Base-by-base conservation (phyloP, 2,888 invertebrate species). In the Drosophila borealis region DNA sequence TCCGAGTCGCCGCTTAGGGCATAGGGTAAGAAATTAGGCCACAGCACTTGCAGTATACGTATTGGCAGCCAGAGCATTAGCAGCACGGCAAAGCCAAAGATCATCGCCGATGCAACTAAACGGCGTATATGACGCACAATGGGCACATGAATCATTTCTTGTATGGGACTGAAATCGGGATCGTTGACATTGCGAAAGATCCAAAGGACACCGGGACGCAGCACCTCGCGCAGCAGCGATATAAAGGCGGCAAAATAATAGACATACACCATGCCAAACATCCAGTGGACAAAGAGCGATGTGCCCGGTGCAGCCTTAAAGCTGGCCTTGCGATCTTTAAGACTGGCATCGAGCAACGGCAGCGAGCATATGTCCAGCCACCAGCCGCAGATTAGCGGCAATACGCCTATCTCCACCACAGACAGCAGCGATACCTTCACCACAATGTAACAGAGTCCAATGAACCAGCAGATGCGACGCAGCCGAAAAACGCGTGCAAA, bases 201-300 rank as follows among this genome's bases (percentile, higher is more conserved):
- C 99, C 99, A 99, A 3, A 99, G 93, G 0, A 99, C 98, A 0
- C 99, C 99, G 0, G 99, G 99, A 56, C 99, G 94, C 39, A 99
- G 92, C 0, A 99, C 98, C 93, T 99, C 99, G 56, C 99, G 94
- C 25, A 99, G 92, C 3, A 99, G 93, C 17, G 98, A 93, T 45
- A 99, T 97, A 91, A 98, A 99, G 0, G 98, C 98, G 8, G 99
- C 99, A 91, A 99, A 99, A 93, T 99, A 99, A 93, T 99, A 99
- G 13, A 99, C 98, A 91, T 98, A 99, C 36, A 97, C 97, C 98
- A 99, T 99, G 65, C 99, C 99, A 8, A 98, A 97, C 42, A 99
- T 95, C 99, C 99, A 99, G 92, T 99, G 99, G 60, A 99, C 96
- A 91, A 99, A 99, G 94, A 99, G 97, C 1, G 98, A 97, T 0